phyloP scores from a whole-genome alignment of 2,113 vertebrate species.

The Oreotrochilus melanogaster region DNA sequence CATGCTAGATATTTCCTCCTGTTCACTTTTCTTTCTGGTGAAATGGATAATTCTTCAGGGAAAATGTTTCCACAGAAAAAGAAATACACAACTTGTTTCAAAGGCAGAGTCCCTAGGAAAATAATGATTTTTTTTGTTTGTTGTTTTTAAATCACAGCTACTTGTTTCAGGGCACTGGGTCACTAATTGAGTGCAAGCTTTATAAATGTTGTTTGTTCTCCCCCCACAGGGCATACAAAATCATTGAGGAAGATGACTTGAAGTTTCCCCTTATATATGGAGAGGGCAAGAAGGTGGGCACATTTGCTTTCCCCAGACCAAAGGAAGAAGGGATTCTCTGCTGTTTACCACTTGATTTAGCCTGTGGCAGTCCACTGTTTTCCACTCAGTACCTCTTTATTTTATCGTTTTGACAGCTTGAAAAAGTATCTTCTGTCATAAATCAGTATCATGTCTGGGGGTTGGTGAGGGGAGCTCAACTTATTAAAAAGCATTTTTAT shows the following conservation, averaged over 20 bases:
- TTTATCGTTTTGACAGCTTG: conserved; percentile 61
- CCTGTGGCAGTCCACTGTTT: conserved; percentile 9
- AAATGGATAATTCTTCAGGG: neutral
- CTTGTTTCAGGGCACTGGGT: conserved; percentile 49
- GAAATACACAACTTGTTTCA: neutral
- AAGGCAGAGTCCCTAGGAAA: neutral
- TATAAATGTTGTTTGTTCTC: conserved; percentile 69
- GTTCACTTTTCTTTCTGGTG: neutral
- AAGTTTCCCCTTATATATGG: conserved; percentile 88
- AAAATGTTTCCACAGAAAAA: neutral
- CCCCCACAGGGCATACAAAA: conserved; percentile 87
- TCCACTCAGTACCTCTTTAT: conserved; percentile 37
- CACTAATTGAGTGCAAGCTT: conserved; percentile 65
- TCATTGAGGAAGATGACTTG: conserved; percentile 88
- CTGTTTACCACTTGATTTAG: neutral
- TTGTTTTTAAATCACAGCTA: neutral
- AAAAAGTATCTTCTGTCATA: conserved; percentile 47
- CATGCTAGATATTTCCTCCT: neutral
- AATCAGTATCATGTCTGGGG: conserved; percentile 32
- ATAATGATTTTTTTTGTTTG: neutral
- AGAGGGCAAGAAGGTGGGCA: conserved; percentile 91
- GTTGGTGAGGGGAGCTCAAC: neutral
- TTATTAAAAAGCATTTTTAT: conserved; percentile 5
- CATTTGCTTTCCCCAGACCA: neutral
- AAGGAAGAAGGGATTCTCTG: neutral